A percentile compares a stretch with the other conserved stretches of the same genome.
These are phyloP conservation scores for Proisotoma minuta DNA, from an alignment of 2,888 invertebrate species.

Conservation along the genomic window DNA sequence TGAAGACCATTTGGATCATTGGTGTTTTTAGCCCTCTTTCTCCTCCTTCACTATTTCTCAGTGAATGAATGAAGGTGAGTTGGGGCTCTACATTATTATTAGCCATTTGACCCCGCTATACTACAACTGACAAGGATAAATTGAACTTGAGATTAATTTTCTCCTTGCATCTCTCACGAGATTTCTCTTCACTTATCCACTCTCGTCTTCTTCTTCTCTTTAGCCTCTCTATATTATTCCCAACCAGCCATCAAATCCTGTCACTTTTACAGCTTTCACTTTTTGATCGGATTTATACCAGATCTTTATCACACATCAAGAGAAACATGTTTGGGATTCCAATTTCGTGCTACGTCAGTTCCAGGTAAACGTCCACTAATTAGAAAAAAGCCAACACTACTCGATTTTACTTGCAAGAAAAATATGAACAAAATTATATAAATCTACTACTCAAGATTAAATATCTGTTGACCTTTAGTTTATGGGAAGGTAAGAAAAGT, in stretches of 20 bases:
- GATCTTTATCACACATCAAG: too few species aligned
- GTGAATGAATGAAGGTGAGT: not conserved
- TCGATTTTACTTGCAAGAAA: too few species aligned
- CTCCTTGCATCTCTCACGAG: constrained; percentile 48
- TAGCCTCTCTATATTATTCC: not conserved
- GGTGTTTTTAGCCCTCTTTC: not conserved
- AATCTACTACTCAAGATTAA: too few species aligned
- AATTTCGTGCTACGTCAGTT: too few species aligned
- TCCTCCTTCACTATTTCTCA: not conserved
- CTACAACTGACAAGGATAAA: constrained; percentile 47
- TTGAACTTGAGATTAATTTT: constrained; percentile 48
- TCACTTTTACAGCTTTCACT: not conserved
- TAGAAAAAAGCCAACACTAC: too few species aligned
- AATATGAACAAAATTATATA: too few species aligned
- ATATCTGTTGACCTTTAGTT: too few species aligned
- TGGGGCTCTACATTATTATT: not conserved
- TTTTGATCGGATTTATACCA: too few species aligned
- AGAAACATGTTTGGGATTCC: too few species aligned
- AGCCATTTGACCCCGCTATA: constrained; percentile 2
- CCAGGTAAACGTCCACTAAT: too few species aligned
- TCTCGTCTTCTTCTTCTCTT: not conserved
- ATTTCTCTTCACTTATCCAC: constrained; percentile 27
- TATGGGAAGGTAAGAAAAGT: too few species aligned
- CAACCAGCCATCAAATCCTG: not conserved
- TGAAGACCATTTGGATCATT: constrained; percentile 2